Base-by-base conservation (phyloP, 1,140 invertebrate species). In the Sitophilus oryzae region DNA sequence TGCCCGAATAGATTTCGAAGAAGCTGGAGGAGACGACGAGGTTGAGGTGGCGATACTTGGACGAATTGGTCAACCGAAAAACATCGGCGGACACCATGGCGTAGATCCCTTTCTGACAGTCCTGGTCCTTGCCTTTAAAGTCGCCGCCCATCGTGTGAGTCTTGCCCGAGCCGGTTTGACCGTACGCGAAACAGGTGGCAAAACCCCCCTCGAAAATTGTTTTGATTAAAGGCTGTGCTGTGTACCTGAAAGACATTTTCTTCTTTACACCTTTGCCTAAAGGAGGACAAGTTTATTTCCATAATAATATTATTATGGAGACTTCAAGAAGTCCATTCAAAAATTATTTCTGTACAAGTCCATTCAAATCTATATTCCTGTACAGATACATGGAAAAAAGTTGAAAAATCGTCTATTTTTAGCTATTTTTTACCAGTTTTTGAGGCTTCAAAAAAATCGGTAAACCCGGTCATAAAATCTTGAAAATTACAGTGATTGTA, bases 181-280 rank as follows among this genome's bases (percentile, higher is more conserved):
- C 90, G 71, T 93, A 93, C 0, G 90, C 90, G 76, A 93, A 93
- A 68, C 89, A 92, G 16, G 90, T 93, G 1, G 91, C 90, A 83
- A 91, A 91, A 2, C 90, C 89, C 22, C 87, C 83, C 58, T 92
- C 87, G 74, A 93, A 93, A 60, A 93, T 84, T 21, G 87, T 89
- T 61, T 91, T 83, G 18, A 93, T 86, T 21, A 93, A 68, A 2
- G 91, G 91, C 64, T 89, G 84, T 5, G 90, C 91, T 11, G 89
- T 90, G 69, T 87, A 85, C 61, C 81, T 83, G 62, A 66, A 75
- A 59, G 70, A 52, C 5, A 15, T 10, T 21, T n/a, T n/a, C n/a
- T n/a, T n/a, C n/a, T n/a, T n/a, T n/a, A n/a, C n/a, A n/a, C n/a
- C n/a, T n/a, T n/a, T n/a, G n/a, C n/a, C n/a, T n/a, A n/a, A n/a